Evolutionary conservation across 2,113 vertebrate species (phyloP).

Genomic region (Megaptera novaeangliae): DNA sequence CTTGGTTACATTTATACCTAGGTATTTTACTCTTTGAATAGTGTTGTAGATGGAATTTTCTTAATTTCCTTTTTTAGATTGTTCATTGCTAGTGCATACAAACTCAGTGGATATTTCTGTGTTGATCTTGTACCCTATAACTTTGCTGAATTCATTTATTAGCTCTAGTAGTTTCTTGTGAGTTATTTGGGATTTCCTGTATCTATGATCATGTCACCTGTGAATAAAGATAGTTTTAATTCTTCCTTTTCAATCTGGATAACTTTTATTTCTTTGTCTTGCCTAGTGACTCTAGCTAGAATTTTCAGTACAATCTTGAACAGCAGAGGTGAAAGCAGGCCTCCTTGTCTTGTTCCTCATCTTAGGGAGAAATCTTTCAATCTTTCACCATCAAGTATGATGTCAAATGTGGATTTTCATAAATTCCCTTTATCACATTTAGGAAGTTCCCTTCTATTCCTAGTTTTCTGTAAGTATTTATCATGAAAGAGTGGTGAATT

Average conservation of each 20-base stretch:
- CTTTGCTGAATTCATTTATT: neutral
- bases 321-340: neutral
- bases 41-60: neutral
- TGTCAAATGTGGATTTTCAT: neutral
- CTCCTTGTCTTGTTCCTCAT: neutral
- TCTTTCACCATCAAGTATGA: neutral
- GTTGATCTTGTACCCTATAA: neutral
- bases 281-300: neutral
- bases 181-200: neutral
- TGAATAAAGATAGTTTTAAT: neutral
- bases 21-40: neutral
- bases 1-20: neutral
- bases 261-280: neutral
- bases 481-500: neutral
- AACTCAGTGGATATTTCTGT: neutral
- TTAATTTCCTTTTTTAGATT: neutral
- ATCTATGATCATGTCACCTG: neutral
- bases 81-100: neutral
- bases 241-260: neutral
- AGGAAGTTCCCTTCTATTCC: neutral
- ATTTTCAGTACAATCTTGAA: neutral
- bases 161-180: neutral
- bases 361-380: neutral
- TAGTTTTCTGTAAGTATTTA: neutral
- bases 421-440: neutral